These are phyloP conservation scores for Drosophila simulans DNA, from an alignment of 1,140 invertebrate species.

Conservation along the genomic window DNA sequence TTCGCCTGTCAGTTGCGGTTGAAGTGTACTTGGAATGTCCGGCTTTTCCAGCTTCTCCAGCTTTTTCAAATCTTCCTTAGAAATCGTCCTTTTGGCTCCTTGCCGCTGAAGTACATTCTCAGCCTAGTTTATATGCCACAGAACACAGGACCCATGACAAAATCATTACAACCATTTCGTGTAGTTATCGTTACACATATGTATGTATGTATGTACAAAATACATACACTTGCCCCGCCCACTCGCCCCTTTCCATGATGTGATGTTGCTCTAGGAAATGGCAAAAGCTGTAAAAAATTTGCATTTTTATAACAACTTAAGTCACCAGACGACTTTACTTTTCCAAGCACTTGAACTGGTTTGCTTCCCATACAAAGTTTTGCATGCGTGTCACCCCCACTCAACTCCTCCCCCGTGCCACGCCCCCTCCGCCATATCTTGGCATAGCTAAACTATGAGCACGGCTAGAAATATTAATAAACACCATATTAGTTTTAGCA, in stretches of 20 bases:
- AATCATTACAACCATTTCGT: slow-evolving; percentile 60
- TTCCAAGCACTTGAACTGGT: slow-evolving; percentile 67
- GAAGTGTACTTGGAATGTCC: background rate
- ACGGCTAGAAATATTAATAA: slow-evolving; percentile 2
- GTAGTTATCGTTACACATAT: slow-evolving; percentile 44
- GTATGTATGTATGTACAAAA: slow-evolving; percentile 11
- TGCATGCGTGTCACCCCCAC: slow-evolving; percentile 54
- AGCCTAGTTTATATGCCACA: slow-evolving; percentile 11
- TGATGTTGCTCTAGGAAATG: slow-evolving; percentile 51
- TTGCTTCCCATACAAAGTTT: slow-evolving; percentile 58
- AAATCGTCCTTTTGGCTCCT: background rate
- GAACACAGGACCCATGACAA: slow-evolving; percentile 49
- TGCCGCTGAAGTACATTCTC: background rate
- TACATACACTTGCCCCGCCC: background rate
- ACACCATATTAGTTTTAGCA: background rate
- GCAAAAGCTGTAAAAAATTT: slow-evolving; percentile 70
- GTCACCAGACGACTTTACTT: slow-evolving; percentile 70
- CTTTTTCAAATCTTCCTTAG: background rate
- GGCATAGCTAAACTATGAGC: slow-evolving; percentile 50
- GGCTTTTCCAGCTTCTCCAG: background rate
- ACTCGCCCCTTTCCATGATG: background rate
- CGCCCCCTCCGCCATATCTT: slow-evolving; percentile 27
- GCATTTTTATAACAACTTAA: slow-evolving; percentile 73
- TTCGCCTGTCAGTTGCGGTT: slow-evolving; percentile 2
- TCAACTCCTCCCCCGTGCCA: background rate